Conservation (phyloP, 2,113 vertebrate species). For the Daphoenositta chrysoptera region DNA sequence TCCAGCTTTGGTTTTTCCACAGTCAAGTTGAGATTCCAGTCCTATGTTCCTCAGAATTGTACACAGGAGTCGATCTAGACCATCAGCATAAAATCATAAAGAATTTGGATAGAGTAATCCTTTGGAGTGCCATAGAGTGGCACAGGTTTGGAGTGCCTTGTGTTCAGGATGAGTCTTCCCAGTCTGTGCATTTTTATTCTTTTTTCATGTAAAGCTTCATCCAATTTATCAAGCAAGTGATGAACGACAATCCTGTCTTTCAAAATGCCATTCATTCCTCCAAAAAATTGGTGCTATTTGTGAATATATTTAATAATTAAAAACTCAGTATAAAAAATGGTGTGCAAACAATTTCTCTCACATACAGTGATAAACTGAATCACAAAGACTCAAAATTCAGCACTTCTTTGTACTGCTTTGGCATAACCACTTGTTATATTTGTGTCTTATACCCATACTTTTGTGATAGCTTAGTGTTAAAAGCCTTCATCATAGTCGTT, state of each 20-base stretch:
- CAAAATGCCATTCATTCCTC: neutral
- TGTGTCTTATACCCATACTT: neutral
- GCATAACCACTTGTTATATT: neutral
- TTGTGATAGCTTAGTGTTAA: neutral
- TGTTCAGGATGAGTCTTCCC: neutral
- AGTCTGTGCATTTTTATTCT: neutral
- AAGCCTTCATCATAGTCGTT: rapidly evolving
- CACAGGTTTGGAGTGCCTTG: neutral
- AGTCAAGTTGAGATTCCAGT: neutral
- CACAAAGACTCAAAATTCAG: neutral
- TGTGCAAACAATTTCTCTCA: neutral
- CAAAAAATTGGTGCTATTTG: neutral
- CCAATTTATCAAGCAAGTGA: neutral
- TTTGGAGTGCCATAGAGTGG: neutral
- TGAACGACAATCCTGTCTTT: neutral
- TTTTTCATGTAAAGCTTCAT: neutral
- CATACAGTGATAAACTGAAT: neutral
- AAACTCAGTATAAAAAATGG: neutral
- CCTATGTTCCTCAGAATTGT: neutral
- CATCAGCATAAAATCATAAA: neutral
- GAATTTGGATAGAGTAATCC: neutral
- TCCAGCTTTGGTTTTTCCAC: neutral
- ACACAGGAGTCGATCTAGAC: neutral
- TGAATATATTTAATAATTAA: neutral
- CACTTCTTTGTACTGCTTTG: neutral